Evolutionary conservation across 2,888 invertebrate genomes (phyloP).

Genomic region (Parascotia fuliginaria): DNA sequence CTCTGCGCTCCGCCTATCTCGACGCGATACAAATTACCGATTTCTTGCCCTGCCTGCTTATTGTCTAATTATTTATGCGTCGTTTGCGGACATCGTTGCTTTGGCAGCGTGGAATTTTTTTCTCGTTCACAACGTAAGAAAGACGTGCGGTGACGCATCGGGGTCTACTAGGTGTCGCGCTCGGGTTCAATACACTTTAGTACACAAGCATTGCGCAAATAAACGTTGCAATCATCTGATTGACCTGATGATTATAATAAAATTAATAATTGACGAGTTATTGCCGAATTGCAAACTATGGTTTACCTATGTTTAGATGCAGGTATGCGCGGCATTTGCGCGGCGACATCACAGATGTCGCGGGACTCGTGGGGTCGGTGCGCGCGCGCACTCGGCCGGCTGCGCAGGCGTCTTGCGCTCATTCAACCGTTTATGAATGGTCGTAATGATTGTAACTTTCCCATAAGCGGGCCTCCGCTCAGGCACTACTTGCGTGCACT

Average conservation of each 20-base stretch:
- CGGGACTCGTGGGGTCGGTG: constrained; percentile 57
- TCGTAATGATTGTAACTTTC: constrained; percentile 79
- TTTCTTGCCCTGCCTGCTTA: constrained; percentile 83
- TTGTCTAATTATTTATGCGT: constrained; percentile 85
- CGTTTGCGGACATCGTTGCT: constrained; percentile 73
- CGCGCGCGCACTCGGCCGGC: constrained; percentile 58
- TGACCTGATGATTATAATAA: too few species aligned
- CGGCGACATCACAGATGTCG: constrained; percentile 64
- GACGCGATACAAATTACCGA: constrained; percentile 82
- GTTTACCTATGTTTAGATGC: constrained; percentile 27
- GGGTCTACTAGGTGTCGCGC: constrained; percentile 63
- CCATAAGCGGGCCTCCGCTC: constrained; percentile 76
- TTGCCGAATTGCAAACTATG: constrained; percentile 13
- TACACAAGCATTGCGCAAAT: constrained; percentile 33
- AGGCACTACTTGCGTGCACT: constrained; percentile 56
- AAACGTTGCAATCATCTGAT: constrained; percentile 19
- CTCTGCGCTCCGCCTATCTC: constrained; percentile 79
- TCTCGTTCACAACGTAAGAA: constrained; percentile 61
- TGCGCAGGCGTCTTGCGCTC: constrained; percentile 73
- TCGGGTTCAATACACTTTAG: constrained; percentile 78
- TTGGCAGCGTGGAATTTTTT: constrained; percentile 75
- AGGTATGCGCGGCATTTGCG: constrained; percentile 50
- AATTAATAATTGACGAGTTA: constrained; percentile 16
- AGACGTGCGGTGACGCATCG: constrained; percentile 71
- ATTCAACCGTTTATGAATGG: constrained; percentile 83